Evolutionary conservation across 2,113 vertebrate genomes (phyloP).

Genomic region (Pituophis catenifer): DNA sequence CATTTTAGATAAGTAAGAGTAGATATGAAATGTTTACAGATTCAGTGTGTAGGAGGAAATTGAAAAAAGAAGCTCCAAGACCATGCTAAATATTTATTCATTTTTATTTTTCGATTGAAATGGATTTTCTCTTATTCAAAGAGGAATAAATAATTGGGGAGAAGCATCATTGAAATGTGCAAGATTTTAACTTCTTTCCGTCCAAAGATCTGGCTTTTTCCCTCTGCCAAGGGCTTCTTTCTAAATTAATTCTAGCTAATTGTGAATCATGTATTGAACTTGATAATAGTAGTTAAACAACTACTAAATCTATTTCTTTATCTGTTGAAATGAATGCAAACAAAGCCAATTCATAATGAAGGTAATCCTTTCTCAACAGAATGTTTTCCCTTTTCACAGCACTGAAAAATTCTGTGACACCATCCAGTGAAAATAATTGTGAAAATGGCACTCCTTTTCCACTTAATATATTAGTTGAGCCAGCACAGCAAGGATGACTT

Average conservation of each 20-base stretch:
- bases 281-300: not conserved
- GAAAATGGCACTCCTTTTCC: not conserved
- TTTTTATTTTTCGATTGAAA: not conserved
- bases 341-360: not conserved
- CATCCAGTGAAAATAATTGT: not conserved
- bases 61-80: not conserved
- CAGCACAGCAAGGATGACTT: conserved; percentile 23
- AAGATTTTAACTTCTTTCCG: not conserved
- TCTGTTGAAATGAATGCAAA: not conserved
- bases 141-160: not conserved
- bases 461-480: not conserved
- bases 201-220: not conserved
- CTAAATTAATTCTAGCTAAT: not conserved
- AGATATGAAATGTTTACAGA: not conserved
- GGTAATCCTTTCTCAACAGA: not conserved
- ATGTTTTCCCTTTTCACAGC: not conserved
- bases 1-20: not conserved
- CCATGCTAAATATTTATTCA: not conserved
- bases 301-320: not conserved
- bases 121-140: not conserved
- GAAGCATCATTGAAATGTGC: not conserved
- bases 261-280: not conserved
- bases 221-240: not conserved
- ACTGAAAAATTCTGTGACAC: not conserved
- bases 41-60: not conserved